Evolutionary conservation across 2,888 invertebrate genomes (phyloP).

Genomic region (Meteorus cinctellus): DNA sequence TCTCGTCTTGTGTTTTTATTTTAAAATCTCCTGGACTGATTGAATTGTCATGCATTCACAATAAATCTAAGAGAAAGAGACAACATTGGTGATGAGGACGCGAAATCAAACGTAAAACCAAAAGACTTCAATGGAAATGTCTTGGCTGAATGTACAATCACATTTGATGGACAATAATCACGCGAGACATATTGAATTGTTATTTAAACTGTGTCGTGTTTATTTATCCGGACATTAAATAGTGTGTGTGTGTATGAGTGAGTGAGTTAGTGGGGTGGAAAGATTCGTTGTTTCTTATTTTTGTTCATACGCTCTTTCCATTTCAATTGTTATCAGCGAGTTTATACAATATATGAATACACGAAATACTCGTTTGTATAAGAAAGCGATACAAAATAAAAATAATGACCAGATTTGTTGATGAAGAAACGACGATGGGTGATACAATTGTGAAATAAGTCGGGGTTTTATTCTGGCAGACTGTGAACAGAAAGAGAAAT

Average conservation of each 20-base stretch:
- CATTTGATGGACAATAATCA: neutral
- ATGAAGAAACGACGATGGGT: conserved; percentile 61
- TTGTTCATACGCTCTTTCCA: neutral
- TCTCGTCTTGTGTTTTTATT: neutral
- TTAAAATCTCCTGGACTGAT: too few relatives aligned
- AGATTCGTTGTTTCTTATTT: neutral
- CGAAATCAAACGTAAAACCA: neutral
- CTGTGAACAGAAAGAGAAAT: conserved; percentile 35
- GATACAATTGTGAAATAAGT: conserved; percentile 70
- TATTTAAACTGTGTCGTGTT: neutral
- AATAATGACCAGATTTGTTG: conserved; percentile 67
- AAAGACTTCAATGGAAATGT: neutral
- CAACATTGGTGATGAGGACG: neutral
- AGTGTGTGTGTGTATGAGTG: neutral
- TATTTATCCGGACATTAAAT: neutral
- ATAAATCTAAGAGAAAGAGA: neutral
- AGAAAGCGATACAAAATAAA: conserved; percentile 32
- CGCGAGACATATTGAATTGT: neutral
- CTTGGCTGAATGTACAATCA: neutral
- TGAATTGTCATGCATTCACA: neutral
- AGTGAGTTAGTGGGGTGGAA: neutral
- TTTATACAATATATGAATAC: neutral
- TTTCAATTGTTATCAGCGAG: neutral
- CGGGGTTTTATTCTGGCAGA: conserved; percentile 53
- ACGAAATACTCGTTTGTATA: neutral